Conservation (phyloP, 2,113 vertebrate genomes). For the Takifugu bimaculatus region DNA sequence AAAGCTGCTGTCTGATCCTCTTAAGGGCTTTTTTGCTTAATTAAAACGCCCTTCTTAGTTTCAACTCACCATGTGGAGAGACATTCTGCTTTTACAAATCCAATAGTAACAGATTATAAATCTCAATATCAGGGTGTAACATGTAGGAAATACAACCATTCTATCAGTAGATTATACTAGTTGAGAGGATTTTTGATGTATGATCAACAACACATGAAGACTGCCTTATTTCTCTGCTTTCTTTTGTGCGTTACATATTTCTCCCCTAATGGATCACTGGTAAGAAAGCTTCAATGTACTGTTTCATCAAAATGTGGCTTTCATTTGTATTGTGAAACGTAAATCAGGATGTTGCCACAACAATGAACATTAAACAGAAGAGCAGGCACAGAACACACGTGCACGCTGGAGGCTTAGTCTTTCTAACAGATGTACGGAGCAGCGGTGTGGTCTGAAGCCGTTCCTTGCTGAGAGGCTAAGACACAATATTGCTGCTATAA, state of each 20-base stretch:
- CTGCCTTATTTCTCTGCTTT: neutral
- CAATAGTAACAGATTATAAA: neutral
- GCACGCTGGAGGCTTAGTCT: neutral
- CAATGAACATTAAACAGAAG: neutral
- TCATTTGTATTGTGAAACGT: neutral
- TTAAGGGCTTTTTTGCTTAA: too few relatives aligned
- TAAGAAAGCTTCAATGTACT: too few relatives aligned
- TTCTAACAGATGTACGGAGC: neutral
- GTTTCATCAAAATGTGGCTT: neutral
- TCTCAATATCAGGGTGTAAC: neutral
- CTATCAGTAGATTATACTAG: neutral
- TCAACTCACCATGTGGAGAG: too few relatives aligned
- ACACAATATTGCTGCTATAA: neutral
- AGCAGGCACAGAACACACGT: neutral
- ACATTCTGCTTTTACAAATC: too few relatives aligned
- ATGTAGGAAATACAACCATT: neutral
- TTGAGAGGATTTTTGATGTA: too few relatives aligned
- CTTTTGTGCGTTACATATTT: neutral
- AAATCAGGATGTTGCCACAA: neutral
- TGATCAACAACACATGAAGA: too few relatives aligned
- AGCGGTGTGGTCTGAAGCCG: neutral
- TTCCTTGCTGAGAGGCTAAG: neutral
- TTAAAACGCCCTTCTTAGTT: too few relatives aligned
- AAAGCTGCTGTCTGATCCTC: too few relatives aligned
- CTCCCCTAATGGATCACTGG: too few relatives aligned